A percentile compares a stretch with the other conserved stretches of the same genome.
Evolutionary conservation across 2,888 invertebrate genomes (phyloP).

Genomic region (Caenorhabditis auriculariae): DNA sequence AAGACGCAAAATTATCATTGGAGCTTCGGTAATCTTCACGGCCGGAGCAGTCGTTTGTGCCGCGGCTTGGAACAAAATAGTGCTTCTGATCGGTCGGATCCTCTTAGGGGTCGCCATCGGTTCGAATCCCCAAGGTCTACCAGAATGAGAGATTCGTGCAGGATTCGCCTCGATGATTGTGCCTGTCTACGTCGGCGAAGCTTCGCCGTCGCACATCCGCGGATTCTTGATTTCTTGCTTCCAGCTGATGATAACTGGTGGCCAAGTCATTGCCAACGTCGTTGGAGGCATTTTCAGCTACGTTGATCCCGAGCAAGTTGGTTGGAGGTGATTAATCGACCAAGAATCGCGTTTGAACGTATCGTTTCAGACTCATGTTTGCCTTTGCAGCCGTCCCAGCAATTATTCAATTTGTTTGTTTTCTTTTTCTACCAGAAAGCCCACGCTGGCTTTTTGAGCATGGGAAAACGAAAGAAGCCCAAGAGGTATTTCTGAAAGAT

Average conservation of each 20-base stretch:
- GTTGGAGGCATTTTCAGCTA: constrained; percentile 68
- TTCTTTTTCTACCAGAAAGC: constrained; percentile 69
- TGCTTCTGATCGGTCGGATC: constrained; percentile 50
- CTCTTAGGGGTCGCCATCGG: constrained; percentile 57
- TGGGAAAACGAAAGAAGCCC: constrained; percentile 34
- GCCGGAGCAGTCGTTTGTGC: constrained; percentile 66
- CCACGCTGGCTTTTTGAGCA: constrained; percentile 64
- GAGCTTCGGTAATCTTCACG: constrained; percentile 64
- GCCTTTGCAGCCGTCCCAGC: constrained; percentile 67
- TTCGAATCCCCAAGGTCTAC: constrained; percentile 5
- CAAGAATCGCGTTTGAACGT: background rate
- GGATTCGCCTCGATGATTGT: constrained; percentile 67
- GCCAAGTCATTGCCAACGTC: constrained; percentile 69
- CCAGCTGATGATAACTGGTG: constrained; percentile 65
- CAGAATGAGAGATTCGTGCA: constrained; percentile 3
- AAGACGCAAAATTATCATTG: constrained; percentile 67
- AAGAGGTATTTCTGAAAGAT: constrained; percentile 26
- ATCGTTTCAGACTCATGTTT: constrained; percentile 66
- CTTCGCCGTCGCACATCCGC: constrained; percentile 67
- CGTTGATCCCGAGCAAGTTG: constrained; percentile 63
- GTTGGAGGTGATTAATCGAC: constrained; percentile 67
- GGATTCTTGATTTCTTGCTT: constrained; percentile 68
- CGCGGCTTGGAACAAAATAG: constrained; percentile 41
- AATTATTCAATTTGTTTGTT: constrained; percentile 67
- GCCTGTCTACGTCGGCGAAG: constrained; percentile 70